Evolutionary conservation across 2,888 invertebrate species (phyloP), one percentile per base, ranked within the genome.

Genomic region (Aromia moschata): DNA sequence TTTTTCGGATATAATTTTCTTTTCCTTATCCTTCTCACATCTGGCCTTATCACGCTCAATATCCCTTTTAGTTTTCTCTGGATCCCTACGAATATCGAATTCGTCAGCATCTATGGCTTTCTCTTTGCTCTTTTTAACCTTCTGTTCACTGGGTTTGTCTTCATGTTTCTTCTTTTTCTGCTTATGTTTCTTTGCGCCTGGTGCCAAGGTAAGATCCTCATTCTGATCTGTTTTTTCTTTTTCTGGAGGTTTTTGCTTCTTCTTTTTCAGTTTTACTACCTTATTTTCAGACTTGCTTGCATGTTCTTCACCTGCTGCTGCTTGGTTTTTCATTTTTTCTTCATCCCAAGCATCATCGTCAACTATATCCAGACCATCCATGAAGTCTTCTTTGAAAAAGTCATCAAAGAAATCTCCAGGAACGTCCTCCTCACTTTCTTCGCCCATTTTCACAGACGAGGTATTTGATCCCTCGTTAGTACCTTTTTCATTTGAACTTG

Each of bases 371-470:
- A 81, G 68, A 20, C 80, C 81, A 56, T 77, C 80, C 74, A 81
- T 79, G 62, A 81, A 81, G 60, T 81, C 81, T 57, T 79, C 74
- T 67, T 80, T 80, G 25, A 77, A 72, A 56, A 81, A 80, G 63
- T 80, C 81, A 67, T 81, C 81, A 58, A 81, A 81, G 61, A 81
- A 81, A 66, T 80, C 80, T 2, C 73, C 74, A 7, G 81, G 80
- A 2, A 81, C 72, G 68, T 80, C 81, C 58, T 80, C 80, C 37
- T 76, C 77, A 20, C 74, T 74, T 33, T 69, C 65, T 12, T 58
- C 63, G 16, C 61, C 44, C 5, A 47, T 55, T 0, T 49, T 46
- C 20, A 10, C 30, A 55, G 18, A 31, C 40, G 40, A 37, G 51
- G 12, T 52, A 36, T n/a, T 38, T 31, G 10, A 17, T 10, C 7